phyloP scores from a whole-genome alignment of 30 jellyfish, hydroid and myxozoan genomes.

The Clytia hemisphaerica region DNA sequence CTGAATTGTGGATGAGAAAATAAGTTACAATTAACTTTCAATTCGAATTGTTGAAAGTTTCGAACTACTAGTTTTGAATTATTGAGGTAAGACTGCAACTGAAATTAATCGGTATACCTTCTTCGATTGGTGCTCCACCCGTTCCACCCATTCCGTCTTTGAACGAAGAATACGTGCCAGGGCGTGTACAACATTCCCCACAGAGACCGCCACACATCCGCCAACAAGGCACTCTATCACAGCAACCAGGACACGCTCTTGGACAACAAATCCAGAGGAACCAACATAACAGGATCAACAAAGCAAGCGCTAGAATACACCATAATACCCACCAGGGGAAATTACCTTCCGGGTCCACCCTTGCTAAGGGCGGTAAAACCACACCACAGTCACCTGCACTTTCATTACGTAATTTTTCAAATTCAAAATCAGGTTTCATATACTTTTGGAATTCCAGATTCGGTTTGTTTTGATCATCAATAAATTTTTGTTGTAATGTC shows the following conservation, averaged over 20 bases:
- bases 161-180: conserved; percentile 51
- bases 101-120: too few relatives aligned
- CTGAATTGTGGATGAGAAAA: too few relatives aligned
- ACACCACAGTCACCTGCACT: background rate
- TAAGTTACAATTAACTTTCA: too few relatives aligned
- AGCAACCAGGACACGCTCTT: conserved; percentile 64
- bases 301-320: conserved; percentile 49
- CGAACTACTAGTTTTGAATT: too few relatives aligned
- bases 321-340: conserved; percentile 91
- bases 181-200: conserved; percentile 58
- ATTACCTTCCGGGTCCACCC: background rate
- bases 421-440: conserved; percentile 72
- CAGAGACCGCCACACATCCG: conserved; percentile 39
- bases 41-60: too few relatives aligned
- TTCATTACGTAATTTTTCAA: too few relatives aligned
- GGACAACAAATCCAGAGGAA: conserved; percentile 86
- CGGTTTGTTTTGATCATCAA: background rate
- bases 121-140: too few relatives aligned
- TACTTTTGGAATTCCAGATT: conserved; percentile 27
- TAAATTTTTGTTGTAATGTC: conserved; percentile 24
- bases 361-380: too few relatives aligned
- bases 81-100: too few relatives aligned
- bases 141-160: conserved; percentile 29
- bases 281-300: conserved; percentile 68
- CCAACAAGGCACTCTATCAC: too few relatives aligned